phyloP scores from a whole-genome alignment of 2,888 invertebrate species.

The Dasysyrphus tricinctus region DNA sequence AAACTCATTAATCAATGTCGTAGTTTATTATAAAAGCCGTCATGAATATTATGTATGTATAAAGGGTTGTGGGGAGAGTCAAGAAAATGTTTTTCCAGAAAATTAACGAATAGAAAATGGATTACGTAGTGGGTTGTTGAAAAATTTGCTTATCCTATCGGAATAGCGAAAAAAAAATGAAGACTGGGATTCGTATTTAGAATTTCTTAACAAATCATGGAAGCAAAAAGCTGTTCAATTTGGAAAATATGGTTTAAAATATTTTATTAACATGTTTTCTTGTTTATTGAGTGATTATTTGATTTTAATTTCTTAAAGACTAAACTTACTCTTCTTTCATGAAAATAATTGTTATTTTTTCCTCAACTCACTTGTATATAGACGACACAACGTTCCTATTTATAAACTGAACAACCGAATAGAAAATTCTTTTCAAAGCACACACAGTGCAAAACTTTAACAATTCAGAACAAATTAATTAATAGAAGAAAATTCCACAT shows the following conservation, averaged over 20 bases:
- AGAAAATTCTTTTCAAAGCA: background rate
- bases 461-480: constrained; percentile 32
- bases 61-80: constrained; percentile 4
- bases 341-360: background rate
- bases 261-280: background rate
- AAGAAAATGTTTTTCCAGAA: constrained; percentile 18
- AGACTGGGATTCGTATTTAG: background rate
- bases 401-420: background rate
- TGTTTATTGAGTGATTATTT: background rate
- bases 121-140: constrained; percentile 29
- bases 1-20: constrained; percentile 71
- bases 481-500: constrained; percentile 21
- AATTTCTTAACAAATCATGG: background rate
- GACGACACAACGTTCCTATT: too few species aligned
- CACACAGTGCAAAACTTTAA: background rate
- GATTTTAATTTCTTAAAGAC: background rate
- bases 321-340: background rate
- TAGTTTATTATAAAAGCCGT: background rate
- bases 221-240: background rate
- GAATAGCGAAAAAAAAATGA: background rate
- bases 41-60: background rate
- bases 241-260: background rate
- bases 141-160: background rate
- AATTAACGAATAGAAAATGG: constrained; percentile 28
- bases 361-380: background rate